Evolutionary conservation across 2,797 vertebrate genomes (phyloP), one percentile per base, ranked within the genome.

Genomic region (Chelon auratus): DNA sequence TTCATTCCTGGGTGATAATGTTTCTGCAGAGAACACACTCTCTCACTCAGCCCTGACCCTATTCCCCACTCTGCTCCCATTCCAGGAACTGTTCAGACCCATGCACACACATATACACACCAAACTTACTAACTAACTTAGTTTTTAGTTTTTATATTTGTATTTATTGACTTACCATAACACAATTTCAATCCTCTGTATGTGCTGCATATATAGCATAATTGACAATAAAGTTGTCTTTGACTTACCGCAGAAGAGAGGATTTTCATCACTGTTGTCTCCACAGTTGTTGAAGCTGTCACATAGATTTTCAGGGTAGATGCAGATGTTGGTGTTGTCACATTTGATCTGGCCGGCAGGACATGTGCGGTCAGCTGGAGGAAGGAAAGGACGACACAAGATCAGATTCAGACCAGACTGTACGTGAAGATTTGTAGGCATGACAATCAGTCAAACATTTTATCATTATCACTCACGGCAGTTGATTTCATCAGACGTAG

Each of bases 401-500:
- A 30, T 7, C 30, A 33, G 30, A 33, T 33, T 33, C 5, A 33
- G 30, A 33, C 30, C 30, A 33, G 30, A 33, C 4, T 33, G 30
- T 33, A 33, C 30, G 30, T 33, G 30, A 5, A 33, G 30, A 33
- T 33, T 33, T 33, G 30, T 7, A 33, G 30, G 22, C 10, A 11
- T 7, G 10, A 45, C 11, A 51, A 78, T 45, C 15, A 57, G 3
- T 48, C 20, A 62, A 61, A 24, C 45, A 55, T 18, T 36, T 33
- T 11, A 42, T 52, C 7, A 22, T 57, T 9, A 9, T 17, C 54
- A 96, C 97, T 97, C 93, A 99, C 97, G 94, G 85, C 97, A 99
- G 71, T 96, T 96, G 79, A 92, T 95, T 92, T 99, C 97, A 56
- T 99, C 97, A 1, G 97, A 96, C 9, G 96, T 96, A 80, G 87